A percentile compares a stretch with the other conserved stretches of the same genome.
Evolutionary conservation across 2,797 vertebrate species (phyloP).

Genomic region (Alcedo quadribrachys): DNA sequence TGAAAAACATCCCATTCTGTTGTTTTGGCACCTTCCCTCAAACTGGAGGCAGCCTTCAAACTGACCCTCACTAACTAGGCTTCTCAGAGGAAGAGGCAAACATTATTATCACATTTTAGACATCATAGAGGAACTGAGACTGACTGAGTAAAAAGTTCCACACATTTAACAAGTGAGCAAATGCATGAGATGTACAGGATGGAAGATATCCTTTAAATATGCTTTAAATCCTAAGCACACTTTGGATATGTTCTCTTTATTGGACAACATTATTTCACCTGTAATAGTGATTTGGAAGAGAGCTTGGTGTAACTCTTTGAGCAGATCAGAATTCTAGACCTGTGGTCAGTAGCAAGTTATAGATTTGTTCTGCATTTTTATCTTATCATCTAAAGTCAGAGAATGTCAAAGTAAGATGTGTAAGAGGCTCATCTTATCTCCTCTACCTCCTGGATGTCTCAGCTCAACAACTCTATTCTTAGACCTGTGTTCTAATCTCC

Average conservation of each 20-base stretch:
- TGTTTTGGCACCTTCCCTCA: not conserved
- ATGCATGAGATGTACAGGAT: not conserved
- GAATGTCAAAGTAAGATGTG: not conserved
- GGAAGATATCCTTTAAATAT: not conserved
- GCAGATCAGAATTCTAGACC: not conserved
- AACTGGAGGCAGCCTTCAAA: not conserved
- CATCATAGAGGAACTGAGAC: not conserved
- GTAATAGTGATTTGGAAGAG: not conserved
- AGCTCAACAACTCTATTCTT: constrained; percentile 38
- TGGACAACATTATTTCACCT: not conserved
- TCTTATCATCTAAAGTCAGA: not conserved
- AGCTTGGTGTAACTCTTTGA: not conserved
- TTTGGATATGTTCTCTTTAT: not conserved
- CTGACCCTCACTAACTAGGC: not conserved
- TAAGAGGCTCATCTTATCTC: not conserved
- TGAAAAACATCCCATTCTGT: not conserved
- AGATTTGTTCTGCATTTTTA: not conserved
- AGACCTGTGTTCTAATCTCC: constrained; percentile 35
- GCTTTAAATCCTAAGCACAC: not conserved
- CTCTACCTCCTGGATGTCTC: constrained; percentile 35
- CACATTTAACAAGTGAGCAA: not conserved
- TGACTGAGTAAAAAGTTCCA: not conserved
- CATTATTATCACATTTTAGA: not conserved
- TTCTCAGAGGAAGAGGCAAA: not conserved
- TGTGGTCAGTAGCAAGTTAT: not conserved